Percentiles rank a stretch among this genome's conserved stretches.
These are phyloP conservation scores for Rissa tridactyla DNA, from an alignment of 2,113 vertebrate genomes.

Conservation along the genomic window DNA sequence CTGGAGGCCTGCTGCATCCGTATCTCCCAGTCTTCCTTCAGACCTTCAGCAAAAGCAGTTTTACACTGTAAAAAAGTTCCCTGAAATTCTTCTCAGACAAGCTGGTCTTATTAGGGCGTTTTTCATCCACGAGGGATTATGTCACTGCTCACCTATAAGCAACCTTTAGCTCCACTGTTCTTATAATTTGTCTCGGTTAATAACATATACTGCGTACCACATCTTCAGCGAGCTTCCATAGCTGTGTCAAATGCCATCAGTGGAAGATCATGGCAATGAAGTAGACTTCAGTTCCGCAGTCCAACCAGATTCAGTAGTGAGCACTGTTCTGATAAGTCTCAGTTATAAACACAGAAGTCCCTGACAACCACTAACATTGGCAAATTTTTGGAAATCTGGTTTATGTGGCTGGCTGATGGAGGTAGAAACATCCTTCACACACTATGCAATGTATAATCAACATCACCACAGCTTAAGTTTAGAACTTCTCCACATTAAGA, in stretches of 20 bases:
- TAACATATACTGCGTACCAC: neutral
- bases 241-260: neutral
- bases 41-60: neutral
- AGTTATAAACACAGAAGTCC: neutral
- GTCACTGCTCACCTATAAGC: neutral
- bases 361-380: neutral
- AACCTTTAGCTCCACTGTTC: neutral
- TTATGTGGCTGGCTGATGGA: neutral
- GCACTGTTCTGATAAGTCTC: neutral
- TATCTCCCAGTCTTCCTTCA: neutral
- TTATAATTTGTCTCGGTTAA: neutral
- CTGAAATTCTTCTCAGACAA: neutral
- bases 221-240: neutral
- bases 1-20: neutral
- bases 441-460: neutral
- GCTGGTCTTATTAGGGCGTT: neutral
- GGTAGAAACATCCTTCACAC: neutral
- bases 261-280: neutral
- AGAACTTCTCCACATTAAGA: neutral
- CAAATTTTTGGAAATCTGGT: neutral
- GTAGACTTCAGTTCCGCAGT: neutral
- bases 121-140: neutral
- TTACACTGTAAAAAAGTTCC: neutral
- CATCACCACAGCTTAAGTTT: neutral
- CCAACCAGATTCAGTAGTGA: neutral